Evolutionary conservation across 2,888 invertebrate species (phyloP), one percentile per base, ranked within the genome.

Genomic region (Lasioglossum pauxillum): DNA sequence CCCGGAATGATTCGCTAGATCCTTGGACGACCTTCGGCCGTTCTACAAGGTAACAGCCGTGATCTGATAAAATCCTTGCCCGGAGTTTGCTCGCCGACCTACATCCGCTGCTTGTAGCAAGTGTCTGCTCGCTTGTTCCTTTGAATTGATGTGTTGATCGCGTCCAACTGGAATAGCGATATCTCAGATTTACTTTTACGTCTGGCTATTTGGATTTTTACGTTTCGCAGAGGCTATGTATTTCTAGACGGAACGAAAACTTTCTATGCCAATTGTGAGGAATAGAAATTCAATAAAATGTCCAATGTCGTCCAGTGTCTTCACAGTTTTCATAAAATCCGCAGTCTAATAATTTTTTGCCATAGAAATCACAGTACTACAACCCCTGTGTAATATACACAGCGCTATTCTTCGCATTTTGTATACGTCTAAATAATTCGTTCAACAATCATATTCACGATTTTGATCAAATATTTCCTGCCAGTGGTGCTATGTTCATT

Each of bases 1-100:
- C 76, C 16, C 10, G 41, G 69, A 71, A 60, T 57, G 67, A 76
- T 41, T 75, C 57, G 76, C 27, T 69, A 60, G 84, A 76, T 60
- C 76, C 23, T 78, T 80, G 46, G 57, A 60, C 83, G 87, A 83
- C 87, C 87, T 87, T 87, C 83, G 85, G 19, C 38, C 38, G 41
- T 67, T 74, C 38, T 12, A 53, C 83, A 86, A 85, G 86, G 83
- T 78, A 80, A 83, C 72, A 60, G 71, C 38, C 38, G 38, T 46
- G 79, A 79, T 71, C 74, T 5, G 79, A 71, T 77, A 80, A 57
- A 31, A 71, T 41, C 57, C 27, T 78, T 67, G 82, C 23, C 53
- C 80, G 49, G 71, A 72, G 75, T 85, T 82, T 85, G 23, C 77
- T 23, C 35, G 27, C 57, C 35, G 74, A 35, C 79, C 74, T 64